phyloP scores from a whole-genome alignment of 1,140 invertebrate species.

The Gryon sp. region DNA sequence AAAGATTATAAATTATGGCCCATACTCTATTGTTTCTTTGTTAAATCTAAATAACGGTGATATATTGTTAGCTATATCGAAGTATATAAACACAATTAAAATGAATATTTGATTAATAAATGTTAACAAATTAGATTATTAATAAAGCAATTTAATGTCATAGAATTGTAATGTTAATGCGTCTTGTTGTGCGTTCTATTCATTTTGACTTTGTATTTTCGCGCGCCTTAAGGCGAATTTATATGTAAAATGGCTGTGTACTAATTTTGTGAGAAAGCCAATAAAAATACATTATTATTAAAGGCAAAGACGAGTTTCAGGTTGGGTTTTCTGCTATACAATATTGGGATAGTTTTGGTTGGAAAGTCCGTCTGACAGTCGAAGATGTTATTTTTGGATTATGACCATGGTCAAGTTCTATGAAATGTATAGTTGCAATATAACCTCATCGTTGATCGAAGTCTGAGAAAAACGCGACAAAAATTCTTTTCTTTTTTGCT shows the following conservation, averaged over 20 bases:
- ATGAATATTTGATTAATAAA: no score
- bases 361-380: conserved; percentile 30
- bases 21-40: no score
- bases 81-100: no score
- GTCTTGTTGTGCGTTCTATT: no score
- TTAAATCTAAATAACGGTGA: no score
- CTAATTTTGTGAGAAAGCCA: not conserved
- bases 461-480: conserved; percentile 8
- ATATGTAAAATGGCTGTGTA: not conserved
- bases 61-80: no score
- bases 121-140: no score
- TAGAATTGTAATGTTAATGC: conserved; percentile 1
- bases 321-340: no score
- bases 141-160: no score
- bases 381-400: conserved; percentile 60
- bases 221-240: not conserved
- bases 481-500: no score
- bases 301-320: no score
- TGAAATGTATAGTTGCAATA: conserved; percentile 37
- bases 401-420: conserved; percentile 62
- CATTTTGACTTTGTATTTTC: not conserved
- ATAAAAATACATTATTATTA: no score
- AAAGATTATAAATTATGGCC: not conserved
- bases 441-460: conserved; percentile 43
- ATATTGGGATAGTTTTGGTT: conserved; percentile 41